Evolutionary conservation across 2,888 invertebrate species (phyloP).

Genomic region (Conistra vaccinii): DNA sequence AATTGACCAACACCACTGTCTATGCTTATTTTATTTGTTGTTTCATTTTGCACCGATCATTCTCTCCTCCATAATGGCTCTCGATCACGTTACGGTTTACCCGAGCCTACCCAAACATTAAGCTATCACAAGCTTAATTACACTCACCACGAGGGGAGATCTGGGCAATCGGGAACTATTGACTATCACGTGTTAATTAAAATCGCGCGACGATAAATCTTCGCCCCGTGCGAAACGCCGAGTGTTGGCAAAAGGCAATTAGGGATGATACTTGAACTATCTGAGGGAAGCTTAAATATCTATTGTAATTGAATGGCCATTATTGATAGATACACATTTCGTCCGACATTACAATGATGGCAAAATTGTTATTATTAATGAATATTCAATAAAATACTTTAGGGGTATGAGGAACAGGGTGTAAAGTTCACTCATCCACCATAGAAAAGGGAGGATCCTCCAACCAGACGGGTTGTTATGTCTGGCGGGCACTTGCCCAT

Average conservation of each 20-base stretch:
- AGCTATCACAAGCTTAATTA: slow-evolving; percentile 77
- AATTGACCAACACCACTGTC: slow-evolving; percentile 9
- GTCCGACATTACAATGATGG: neutral
- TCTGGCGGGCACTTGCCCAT: no score
- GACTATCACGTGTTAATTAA: slow-evolving; percentile 85
- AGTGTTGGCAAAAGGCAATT: slow-evolving; percentile 77
- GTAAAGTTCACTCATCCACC: no score
- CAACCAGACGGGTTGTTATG: no score
- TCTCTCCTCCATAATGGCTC: slow-evolving; percentile 50
- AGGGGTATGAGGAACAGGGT: no score
- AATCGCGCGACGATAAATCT: slow-evolving; percentile 84
- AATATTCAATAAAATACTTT: neutral
- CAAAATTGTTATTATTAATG: neutral
- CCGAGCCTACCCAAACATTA: slow-evolving; percentile 66
- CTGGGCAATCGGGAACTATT: slow-evolving; percentile 68
- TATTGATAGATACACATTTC: slow-evolving; percentile 41
- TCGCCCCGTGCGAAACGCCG: slow-evolving; percentile 83
- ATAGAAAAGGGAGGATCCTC: no score
- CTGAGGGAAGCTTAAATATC: slow-evolving; percentile 64
- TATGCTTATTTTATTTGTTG: slow-evolving; percentile 26
- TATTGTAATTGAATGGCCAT: slow-evolving; percentile 63
- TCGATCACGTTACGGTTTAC: slow-evolving; percentile 52
- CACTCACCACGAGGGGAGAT: slow-evolving; percentile 66
- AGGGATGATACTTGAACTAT: slow-evolving; percentile 75
- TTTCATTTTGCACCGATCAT: slow-evolving; percentile 45